Evolutionary conservation across 2,797 vertebrate genomes (phyloP).

Genomic region (Fratercula arctica): DNA sequence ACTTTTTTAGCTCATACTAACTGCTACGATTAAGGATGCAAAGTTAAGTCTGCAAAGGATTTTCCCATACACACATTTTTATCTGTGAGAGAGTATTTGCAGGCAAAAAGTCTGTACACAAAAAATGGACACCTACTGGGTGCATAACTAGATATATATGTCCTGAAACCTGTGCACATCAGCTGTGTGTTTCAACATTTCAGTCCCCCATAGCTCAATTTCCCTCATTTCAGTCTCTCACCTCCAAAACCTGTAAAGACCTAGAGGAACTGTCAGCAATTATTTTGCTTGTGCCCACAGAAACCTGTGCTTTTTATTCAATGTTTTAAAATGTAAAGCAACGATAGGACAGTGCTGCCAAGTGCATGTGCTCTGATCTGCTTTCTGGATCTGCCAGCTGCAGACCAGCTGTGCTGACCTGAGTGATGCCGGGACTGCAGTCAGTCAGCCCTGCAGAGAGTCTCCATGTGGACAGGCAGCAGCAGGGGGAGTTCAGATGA

Average conservation of each 20-base stretch:
- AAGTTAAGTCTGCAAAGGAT: background rate
- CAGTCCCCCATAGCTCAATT: background rate
- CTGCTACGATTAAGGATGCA: background rate
- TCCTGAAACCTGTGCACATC: background rate
- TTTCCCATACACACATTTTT: rapidly evolving
- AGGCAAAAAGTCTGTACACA: background rate
- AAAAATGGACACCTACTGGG: background rate
- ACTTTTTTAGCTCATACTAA: background rate
- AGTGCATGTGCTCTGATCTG: background rate
- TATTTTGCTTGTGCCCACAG: background rate
- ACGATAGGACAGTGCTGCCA: background rate
- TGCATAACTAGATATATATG: background rate
- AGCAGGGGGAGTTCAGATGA: background rate
- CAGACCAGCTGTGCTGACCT: background rate
- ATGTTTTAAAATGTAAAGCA: background rate
- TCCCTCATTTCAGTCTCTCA: background rate
- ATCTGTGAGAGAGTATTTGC: background rate
- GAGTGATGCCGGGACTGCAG: background rate
- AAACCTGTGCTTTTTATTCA: background rate
- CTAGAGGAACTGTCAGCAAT: background rate
- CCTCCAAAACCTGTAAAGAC: background rate
- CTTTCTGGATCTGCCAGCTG: background rate
- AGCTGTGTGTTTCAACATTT: background rate
- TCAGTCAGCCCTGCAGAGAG: background rate
- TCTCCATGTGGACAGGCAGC: background rate